Evolutionary conservation across 2,888 invertebrate genomes (phyloP).

Genomic region (Flexamia atlantica): DNA sequence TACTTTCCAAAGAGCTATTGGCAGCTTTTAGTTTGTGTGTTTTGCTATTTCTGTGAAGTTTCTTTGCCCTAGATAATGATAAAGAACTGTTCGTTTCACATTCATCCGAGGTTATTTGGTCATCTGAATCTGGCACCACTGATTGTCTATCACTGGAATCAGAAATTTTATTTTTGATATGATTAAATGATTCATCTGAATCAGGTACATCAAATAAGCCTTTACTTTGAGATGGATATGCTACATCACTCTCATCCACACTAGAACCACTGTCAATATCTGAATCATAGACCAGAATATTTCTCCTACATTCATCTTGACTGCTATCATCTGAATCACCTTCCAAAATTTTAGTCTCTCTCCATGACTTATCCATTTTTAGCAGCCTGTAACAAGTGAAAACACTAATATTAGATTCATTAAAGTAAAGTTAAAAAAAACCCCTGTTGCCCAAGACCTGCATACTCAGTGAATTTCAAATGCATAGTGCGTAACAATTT

Average conservation of each 20-base stretch:
- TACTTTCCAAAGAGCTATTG: background rate
- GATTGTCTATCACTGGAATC: background rate
- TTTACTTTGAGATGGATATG: background rate
- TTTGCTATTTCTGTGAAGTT: background rate
- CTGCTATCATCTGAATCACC: slow-evolving; percentile 1
- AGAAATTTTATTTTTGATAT: background rate
- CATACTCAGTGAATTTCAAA: too few species aligned
- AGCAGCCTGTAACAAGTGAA: background rate
- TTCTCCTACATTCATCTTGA: background rate
- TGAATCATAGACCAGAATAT: background rate
- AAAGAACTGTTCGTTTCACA: background rate
- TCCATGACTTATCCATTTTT: slow-evolving; percentile 33
- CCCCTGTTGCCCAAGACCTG: too few species aligned
- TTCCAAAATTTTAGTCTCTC: background rate
- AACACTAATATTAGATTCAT: too few species aligned
- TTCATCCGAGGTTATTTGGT: background rate
- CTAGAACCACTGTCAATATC: background rate
- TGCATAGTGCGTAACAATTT: too few species aligned
- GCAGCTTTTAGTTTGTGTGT: background rate
- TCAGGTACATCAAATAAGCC: background rate
- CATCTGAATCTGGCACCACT: slow-evolving; percentile 25
- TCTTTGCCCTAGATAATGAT: background rate
- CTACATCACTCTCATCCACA: background rate
- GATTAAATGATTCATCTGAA: slow-evolving; percentile 21
- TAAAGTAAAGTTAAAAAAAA: too few species aligned